These are phyloP conservation scores for Eulemur mongoz DNA, from an alignment of 2,797 vertebrate species.

Conservation along the genomic window DNA sequence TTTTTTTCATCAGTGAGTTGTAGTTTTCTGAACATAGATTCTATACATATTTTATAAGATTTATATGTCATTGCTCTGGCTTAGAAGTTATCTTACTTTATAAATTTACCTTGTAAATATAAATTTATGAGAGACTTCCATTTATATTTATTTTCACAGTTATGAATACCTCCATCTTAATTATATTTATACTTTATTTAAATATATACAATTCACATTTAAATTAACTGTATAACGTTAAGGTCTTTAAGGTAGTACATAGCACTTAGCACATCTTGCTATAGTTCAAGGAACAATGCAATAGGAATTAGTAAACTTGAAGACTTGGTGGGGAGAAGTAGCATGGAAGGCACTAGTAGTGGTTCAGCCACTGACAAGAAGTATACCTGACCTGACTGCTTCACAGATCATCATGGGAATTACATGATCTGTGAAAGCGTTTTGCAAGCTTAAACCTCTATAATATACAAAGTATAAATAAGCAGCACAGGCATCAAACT, in stretches of 20 bases:
- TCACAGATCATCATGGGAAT: background rate
- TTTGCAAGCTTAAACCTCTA: background rate
- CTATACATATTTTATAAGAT: background rate
- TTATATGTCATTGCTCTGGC: background rate
- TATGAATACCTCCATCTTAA: background rate
- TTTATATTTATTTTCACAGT: slow-evolving; percentile 1
- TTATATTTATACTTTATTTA: background rate
- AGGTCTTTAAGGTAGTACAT: background rate
- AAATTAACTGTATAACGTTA: background rate
- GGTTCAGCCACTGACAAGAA: background rate
- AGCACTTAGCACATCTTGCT: background rate
- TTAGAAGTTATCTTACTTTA: background rate
- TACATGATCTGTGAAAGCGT: background rate
- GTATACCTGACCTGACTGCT: background rate
- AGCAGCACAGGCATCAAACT: background rate
- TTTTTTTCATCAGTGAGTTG: background rate
- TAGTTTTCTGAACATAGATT: background rate
- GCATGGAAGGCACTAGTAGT: accelerated
- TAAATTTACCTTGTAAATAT: background rate
- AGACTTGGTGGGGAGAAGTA: background rate
- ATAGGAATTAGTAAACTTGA: background rate
- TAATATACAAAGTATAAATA: background rate
- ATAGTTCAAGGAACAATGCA: background rate
- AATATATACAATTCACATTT: background rate
- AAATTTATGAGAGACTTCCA: background rate